phyloP scores from a whole-genome alignment of 2,113 vertebrate genomes.

The Scytalopus superciliaris region DNA sequence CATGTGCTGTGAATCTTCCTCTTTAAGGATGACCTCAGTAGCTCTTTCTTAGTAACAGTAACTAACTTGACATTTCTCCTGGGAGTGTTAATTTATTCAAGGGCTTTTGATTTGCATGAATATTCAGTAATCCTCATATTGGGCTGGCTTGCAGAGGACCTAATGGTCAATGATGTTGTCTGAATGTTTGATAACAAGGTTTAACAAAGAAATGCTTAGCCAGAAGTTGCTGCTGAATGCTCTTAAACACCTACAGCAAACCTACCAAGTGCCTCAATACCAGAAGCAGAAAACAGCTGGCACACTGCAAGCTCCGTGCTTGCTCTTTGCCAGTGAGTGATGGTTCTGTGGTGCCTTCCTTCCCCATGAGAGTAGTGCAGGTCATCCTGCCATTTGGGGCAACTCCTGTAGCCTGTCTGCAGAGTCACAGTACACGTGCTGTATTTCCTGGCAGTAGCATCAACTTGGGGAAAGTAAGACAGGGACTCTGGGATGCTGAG shows the following conservation, averaged over 20 bases:
- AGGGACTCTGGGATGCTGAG: background rate
- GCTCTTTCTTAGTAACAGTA: background rate
- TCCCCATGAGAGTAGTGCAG: background rate
- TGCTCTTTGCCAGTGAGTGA: accelerated
- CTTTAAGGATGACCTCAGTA: background rate
- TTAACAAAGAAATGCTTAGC: background rate
- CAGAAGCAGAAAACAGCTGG: background rate
- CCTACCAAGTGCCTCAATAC: background rate
- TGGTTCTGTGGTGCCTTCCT: accelerated
- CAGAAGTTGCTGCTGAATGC: background rate
- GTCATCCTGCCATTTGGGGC: accelerated
- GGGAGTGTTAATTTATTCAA: background rate
- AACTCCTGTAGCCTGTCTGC: background rate
- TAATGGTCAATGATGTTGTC: background rate
- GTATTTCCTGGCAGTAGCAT: background rate
- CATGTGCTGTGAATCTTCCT: background rate
- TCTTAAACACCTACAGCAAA: background rate
- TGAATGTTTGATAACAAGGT: background rate
- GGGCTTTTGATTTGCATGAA: background rate
- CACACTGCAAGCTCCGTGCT: accelerated
- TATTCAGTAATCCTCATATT: background rate
- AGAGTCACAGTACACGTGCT: background rate
- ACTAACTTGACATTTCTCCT: background rate
- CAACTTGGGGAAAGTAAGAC: background rate
- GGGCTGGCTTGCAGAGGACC: background rate